Evolutionary conservation across 2,113 vertebrate species (phyloP), one percentile per base, ranked within the genome.

Genomic region (Rostratula benghalensis): DNA sequence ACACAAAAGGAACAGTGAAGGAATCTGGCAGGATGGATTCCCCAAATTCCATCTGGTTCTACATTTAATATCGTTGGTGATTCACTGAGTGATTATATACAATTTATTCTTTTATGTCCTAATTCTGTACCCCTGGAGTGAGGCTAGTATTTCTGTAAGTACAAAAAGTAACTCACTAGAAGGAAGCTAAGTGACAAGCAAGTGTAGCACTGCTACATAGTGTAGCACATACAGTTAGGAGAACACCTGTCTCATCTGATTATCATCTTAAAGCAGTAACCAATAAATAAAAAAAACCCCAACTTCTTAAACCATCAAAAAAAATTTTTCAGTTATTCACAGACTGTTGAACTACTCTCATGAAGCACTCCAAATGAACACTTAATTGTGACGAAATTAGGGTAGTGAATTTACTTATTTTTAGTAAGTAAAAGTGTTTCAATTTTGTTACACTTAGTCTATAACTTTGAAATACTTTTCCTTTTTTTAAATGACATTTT

Each of bases 151-250:
- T 82, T 82, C 31, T 85, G 2, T 53, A 76, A 85, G 81, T 84
- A 89, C 24, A 46, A 57, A 56, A 89, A 93, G 57, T 68, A 76
- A 61, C 67, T 89, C 20, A 30, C 20, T 87, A 24, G 43, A 51
- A 90, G 21, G 70, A 73, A 61, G 24, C 25, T 63, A 82, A 86
- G 31, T 67, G 54, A 51, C 54, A 94, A 88, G 64, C n/a, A n/a
- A n/a, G n/a, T n/a, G n/a, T 5, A 81, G 54, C 46, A 45, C 39
- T 83, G 60, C 63, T 31, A 68, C 17, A 1, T 14, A 77, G 64
- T 4, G 9, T 57, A 86, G 51, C 4, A 46, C 0, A 0, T 35
- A 45, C 33, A 81, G 31, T 53, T 61, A 81, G 37, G 20, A 74
- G 51, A 93, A 63, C 7, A 16, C 19, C 56, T 56, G 59, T 74